Percentiles rank a stretch among this genome's conserved stretches.
These are phyloP conservation scores for Thryonomys swinderianus DNA, from an alignment of 2,113 vertebrate genomes.

Conservation along the genomic window DNA sequence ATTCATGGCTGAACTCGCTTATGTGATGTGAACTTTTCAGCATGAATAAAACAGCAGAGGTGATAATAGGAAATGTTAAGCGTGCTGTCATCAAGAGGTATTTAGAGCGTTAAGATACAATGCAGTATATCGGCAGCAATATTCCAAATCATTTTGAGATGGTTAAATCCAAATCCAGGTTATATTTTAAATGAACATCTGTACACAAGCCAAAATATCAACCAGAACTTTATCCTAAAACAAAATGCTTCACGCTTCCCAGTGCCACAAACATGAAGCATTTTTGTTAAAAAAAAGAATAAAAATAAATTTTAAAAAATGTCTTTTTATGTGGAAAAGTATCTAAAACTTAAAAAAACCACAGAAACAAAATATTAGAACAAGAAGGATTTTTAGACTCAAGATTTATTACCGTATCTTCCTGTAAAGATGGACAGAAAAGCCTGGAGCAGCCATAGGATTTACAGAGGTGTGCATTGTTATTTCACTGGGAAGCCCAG, in stretches of 20 bases:
- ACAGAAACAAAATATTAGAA: not conserved
- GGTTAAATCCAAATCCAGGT: not conserved
- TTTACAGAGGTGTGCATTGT: not conserved
- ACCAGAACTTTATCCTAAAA: not conserved
- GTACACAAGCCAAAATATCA: not conserved
- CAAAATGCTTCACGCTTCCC: not conserved
- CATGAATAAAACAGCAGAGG: not conserved
- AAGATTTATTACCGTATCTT: not conserved
- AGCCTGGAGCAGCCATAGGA: not conserved
- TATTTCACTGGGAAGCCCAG: not conserved
- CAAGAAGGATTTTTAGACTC: not conserved
- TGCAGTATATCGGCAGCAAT: not conserved
- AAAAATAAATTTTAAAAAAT: too few species aligned
- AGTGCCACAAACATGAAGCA: not conserved
- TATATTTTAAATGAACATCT: not conserved
- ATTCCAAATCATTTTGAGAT: conserved; percentile 50
- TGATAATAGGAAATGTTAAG: not conserved
- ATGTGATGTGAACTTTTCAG: not conserved
- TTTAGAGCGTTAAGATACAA: not conserved
- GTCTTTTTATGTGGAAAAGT: not conserved
- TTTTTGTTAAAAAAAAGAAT: not conserved
- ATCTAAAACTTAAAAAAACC: not conserved
- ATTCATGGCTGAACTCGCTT: not conserved
- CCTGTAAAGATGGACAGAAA: not conserved
- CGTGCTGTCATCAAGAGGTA: not conserved